These are phyloP conservation scores for Trissoscelio sp. DNA, from an alignment of 2,888 invertebrate species.

Conservation along the genomic window DNA sequence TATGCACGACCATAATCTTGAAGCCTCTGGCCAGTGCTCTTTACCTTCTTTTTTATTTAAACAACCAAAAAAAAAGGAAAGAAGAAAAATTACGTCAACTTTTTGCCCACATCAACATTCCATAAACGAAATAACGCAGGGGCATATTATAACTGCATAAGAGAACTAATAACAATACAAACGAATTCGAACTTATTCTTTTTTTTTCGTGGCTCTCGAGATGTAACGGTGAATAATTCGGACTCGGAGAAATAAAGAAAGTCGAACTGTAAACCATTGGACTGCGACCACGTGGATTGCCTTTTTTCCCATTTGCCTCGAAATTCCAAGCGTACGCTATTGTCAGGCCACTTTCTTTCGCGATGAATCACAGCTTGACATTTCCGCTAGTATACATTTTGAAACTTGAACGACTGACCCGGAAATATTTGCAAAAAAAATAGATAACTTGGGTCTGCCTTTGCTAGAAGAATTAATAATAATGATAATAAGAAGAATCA, in stretches of 20 bases:
- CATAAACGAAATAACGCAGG: conserved; percentile 27
- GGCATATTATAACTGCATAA: conserved; percentile 48
- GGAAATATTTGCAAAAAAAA: conserved; percentile 10
- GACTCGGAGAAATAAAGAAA: conserved; percentile 18
- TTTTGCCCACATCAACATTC: conserved; percentile 43
- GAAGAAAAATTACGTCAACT: neutral
- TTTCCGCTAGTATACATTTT: conserved; percentile 38
- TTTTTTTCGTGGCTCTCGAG: neutral
- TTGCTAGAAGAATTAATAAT: conserved; percentile 17
- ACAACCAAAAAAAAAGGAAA: conserved; percentile 4
- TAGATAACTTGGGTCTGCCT: neutral
- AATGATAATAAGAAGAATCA: conserved; percentile 33
- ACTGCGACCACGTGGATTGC: conserved; percentile 46
- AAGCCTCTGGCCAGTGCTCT: conserved; percentile 43
- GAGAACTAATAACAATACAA: conserved; percentile 9
- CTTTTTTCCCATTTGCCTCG: conserved; percentile 9
- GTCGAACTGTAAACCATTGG: conserved; percentile 33
- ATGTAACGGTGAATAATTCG: conserved; percentile 42
- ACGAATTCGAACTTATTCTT: neutral
- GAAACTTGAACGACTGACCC: conserved; percentile 21
- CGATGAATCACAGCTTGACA: neutral
- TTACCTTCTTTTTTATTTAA: conserved; percentile 45
- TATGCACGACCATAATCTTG: conserved; percentile 71
- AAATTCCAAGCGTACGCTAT: conserved; percentile 25
- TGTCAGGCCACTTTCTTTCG: conserved; percentile 44